Conservation (phyloP, 2,797 vertebrate genomes). For the Ptychobarbus kaznakovi region DNA sequence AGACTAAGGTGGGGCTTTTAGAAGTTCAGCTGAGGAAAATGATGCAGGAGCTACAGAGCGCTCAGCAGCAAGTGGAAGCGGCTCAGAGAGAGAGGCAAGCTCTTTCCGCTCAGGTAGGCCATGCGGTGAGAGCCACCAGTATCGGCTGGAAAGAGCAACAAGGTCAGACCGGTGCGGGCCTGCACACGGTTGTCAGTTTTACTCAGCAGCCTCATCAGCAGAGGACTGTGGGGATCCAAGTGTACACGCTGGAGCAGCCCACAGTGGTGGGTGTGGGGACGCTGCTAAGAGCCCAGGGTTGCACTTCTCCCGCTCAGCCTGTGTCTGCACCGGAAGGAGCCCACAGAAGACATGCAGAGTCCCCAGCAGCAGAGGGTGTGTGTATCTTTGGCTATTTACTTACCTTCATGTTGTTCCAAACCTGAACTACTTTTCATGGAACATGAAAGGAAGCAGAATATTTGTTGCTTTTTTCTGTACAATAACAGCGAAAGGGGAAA, state of each 20-base stretch:
- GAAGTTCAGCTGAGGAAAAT: conserved; percentile 84
- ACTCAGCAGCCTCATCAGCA: conserved; percentile 76
- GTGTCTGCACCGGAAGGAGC: conserved; percentile 56
- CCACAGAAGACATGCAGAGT: conserved; percentile 67
- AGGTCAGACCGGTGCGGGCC: conserved; percentile 61
- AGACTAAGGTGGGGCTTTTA: conserved; percentile 81
- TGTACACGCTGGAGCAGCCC: conserved; percentile 83
- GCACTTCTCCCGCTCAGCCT: conserved; percentile 65
- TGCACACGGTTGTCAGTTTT: conserved; percentile 81
- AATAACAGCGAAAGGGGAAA: background rate
- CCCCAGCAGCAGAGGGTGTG: conserved; percentile 56
- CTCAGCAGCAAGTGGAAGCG: conserved; percentile 72
- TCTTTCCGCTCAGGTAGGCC: conserved; percentile 68
- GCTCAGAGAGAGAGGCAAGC: conserved; percentile 60
- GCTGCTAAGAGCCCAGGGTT: conserved; percentile 74
- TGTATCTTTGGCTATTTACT: background rate
- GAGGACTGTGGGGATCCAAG: conserved; percentile 84
- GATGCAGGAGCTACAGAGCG: conserved; percentile 79
- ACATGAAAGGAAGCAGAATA: background rate
- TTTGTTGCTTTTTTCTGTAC: background rate
- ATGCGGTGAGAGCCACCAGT: conserved; percentile 76
- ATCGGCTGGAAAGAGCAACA: conserved; percentile 75
- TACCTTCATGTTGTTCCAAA: background rate
- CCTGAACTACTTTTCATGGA: background rate
- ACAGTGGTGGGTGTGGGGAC: conserved; percentile 77